Evolutionary conservation across 2,113 vertebrate genomes (phyloP).

Genomic region (Piaya cayana): DNA sequence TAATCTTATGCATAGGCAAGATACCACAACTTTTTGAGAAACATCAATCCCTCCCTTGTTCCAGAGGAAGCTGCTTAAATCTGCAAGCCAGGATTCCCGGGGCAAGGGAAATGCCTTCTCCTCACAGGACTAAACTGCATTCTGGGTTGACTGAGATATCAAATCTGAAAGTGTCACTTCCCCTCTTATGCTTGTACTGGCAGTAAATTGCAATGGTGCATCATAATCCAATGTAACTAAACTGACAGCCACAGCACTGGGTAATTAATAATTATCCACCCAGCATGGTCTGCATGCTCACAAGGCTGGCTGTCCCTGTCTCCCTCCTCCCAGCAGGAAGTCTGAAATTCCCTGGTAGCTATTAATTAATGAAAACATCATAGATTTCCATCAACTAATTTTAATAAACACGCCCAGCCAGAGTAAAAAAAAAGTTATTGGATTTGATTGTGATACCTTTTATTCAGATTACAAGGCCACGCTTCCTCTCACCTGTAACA

Average conservation of each 20-base stretch:
- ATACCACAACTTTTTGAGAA: neutral
- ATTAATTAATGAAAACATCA: neutral
- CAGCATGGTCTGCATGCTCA: fast-evolving
- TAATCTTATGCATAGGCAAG: neutral
- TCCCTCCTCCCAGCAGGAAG: neutral
- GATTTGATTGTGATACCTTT: neutral
- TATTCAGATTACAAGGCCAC: neutral
- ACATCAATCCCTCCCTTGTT: neutral
- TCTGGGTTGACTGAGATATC: neutral
- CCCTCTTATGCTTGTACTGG: neutral
- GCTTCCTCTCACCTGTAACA: neutral
- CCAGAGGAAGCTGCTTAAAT: neutral
- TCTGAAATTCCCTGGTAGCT: neutral
- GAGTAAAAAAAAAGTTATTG: neutral
- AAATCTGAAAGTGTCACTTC: neutral
- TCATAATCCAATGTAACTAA: fast-evolving
- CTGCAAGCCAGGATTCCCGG: neutral
- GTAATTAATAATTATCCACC: neutral
- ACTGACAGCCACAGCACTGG: fast-evolving
- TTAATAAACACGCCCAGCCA: neutral
- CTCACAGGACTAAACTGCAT: neutral
- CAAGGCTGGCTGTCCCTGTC: fast-evolving
- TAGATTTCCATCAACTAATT: neutral
- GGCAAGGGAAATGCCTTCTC: neutral
- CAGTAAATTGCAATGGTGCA: fast-evolving